Evolutionary conservation across 1,140 invertebrate species (phyloP).

Genomic region (Aculops lycopersici): DNA sequence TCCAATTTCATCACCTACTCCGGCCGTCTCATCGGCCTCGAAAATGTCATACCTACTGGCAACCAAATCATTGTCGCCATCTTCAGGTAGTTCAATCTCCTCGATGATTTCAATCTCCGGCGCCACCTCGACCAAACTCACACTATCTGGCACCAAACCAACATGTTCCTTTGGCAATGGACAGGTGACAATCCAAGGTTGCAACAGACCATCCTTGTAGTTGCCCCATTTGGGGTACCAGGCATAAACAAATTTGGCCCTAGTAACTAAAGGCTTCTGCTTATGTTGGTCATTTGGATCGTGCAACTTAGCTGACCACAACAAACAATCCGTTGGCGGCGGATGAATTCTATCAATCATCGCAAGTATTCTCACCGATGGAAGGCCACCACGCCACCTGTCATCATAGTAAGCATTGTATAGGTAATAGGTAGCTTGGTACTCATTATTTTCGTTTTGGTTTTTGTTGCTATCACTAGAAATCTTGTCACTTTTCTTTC

Average conservation of each 20-base stretch:
- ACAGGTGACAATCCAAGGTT: constrained; percentile 62
- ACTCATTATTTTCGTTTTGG: background rate
- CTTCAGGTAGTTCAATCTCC: no score
- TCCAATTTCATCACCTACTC: no score
- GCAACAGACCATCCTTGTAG: constrained; percentile 59
- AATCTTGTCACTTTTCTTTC: background rate
- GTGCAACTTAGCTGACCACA: constrained; percentile 25
- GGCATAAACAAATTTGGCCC: constrained; percentile 46
- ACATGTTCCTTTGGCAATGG: constrained; percentile 27
- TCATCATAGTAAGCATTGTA: constrained; percentile 63
- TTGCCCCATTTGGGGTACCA: constrained; percentile 82
- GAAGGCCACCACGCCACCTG: constrained; percentile 33
- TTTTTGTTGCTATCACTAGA: background rate
- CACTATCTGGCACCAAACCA: background rate
- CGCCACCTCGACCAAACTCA: background rate
- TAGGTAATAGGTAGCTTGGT: constrained; percentile 34
- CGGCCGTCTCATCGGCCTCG: no score
- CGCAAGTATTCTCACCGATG: constrained; percentile 46
- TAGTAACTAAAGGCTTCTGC: constrained; percentile 38
- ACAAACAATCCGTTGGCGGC: constrained; percentile 42
- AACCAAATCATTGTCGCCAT: no score
- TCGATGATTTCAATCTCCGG: no score
- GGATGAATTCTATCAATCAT: constrained; percentile 66
- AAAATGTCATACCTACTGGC: no score
- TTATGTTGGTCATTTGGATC: constrained; percentile 23